Evolutionary conservation across 2,888 invertebrate genomes (phyloP), one percentile per base, ranked within the genome.

Genomic region (Aporophyla nigra): DNA sequence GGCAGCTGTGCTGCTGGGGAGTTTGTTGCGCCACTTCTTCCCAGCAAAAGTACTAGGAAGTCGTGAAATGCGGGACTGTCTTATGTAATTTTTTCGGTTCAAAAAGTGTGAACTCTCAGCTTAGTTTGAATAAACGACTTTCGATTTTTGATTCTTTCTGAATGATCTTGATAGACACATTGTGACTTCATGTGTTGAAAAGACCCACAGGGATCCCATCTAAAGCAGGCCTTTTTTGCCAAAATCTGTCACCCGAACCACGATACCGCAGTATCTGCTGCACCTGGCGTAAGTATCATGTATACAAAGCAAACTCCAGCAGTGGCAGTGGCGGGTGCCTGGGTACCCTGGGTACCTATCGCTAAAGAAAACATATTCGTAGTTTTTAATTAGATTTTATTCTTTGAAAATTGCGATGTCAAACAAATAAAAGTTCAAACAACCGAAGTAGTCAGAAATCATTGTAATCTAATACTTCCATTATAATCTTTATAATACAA

Each of bases 401-500:
- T 65, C 19, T 27, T 27, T 21, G 7, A 4, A 49, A 10, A 59
- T 65, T 21, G 24, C 46, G 4, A 21, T 27, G 27, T 65, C 12
- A 49, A 49, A 7, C 3, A 49, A 24, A 63, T 63, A 24, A 63
- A 62, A 27, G 16, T 27, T 58, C 24, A 24, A 24, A 27, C 9
- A 58, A 54, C n/a, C n/a, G 9, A 43, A 40, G 19, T 24, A 33
- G 7, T n/a, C 33, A 46, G 4, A n/a, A 21, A 43, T 69, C 5
- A 71, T 54, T 43, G 16, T 69, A n/a, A 54, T 43, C 1, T 27
- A 71, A 71, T 71, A 58, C 56, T 58, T 49, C 2, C 10, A 49
- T 62, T 27, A 19, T 21, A 58, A 46, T 71, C 27, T 14, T 70
- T 62, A 19, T 21, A 73, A 71, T 71, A 73, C 24, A 71, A 58